phyloP scores from a whole-genome alignment of 2,113 vertebrate genomes.

The Chionomys nivalis region DNA sequence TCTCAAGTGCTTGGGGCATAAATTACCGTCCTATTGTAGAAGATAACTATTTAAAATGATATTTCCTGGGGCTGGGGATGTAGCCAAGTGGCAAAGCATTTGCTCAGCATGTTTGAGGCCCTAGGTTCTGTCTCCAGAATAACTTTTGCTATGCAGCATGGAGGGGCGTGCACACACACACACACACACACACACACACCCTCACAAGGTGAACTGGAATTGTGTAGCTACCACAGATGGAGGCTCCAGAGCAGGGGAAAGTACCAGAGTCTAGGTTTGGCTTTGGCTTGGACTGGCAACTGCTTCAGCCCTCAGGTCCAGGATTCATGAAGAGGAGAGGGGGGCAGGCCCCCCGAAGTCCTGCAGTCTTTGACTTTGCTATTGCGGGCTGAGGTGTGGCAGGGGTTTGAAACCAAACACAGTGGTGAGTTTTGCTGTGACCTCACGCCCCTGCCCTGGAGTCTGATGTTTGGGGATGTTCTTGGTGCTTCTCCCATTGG shows the following conservation, averaged over 20 bases:
- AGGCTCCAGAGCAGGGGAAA: background rate
- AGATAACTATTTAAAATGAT: background rate
- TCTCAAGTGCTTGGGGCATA: background rate
- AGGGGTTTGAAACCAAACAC: background rate
- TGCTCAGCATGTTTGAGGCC: background rate
- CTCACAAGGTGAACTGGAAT: background rate
- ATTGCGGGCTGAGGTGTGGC: background rate
- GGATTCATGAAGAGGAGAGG: background rate
- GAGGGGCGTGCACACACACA: accelerated
- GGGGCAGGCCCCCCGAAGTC: background rate
- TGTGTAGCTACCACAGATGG: background rate
- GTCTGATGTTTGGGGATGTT: background rate
- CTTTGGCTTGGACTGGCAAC: background rate
- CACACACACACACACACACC: background rate
- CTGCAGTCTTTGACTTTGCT: background rate
- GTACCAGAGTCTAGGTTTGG: background rate
- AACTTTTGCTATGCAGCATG: background rate
- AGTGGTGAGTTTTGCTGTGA: too few relatives aligned
- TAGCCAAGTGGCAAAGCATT: background rate
- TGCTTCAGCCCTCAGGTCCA: background rate
- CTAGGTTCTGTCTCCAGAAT: background rate
- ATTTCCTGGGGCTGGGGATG: background rate
- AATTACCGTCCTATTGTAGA: background rate
- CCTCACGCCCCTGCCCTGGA: accelerated
- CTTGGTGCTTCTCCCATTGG: too few relatives aligned